Evolutionary conservation across 2,888 invertebrate genomes (phyloP).

Genomic region (Lithodes maja): DNA sequence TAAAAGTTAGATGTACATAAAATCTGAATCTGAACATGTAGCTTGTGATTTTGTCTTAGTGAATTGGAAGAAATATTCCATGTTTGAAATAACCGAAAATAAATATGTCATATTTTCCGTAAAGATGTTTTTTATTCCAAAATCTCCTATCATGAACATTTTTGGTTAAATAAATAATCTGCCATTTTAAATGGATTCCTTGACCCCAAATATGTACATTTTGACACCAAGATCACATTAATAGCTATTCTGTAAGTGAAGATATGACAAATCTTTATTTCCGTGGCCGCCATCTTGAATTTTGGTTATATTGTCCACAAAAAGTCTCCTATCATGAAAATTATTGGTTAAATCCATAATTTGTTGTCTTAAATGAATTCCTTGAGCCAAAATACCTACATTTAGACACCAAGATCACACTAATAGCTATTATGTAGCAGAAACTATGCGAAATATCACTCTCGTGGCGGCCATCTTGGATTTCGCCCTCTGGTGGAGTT

Average conservation of each 20-base stretch:
- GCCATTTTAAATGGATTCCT: not conserved
- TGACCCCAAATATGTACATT: not conserved
- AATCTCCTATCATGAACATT: no score
- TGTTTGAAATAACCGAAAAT: not conserved
- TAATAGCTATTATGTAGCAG: not conserved
- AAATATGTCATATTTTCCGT: not conserved
- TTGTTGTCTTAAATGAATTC: slow-evolving; percentile 1
- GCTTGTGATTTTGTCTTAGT: not conserved
- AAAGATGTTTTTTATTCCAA: no score
- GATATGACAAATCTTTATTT: no score
- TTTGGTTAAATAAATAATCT: not conserved
- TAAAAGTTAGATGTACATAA: not conserved
- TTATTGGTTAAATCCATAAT: no score
- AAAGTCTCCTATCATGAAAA: not conserved
- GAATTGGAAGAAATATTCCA: not conserved
- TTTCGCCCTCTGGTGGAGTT: slow-evolving; percentile 1
- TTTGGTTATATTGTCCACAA: not conserved
- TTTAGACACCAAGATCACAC: not conserved
- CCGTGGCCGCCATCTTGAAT: not conserved
- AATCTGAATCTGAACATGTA: not conserved
- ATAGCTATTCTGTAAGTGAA: not conserved
- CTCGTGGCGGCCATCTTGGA: not conserved
- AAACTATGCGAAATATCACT: not conserved
- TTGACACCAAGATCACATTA: slow-evolving; percentile 4
- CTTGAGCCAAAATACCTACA: slow-evolving; percentile 8